Evolutionary conservation across 2,797 vertebrate species (phyloP).

Genomic region (Coregonus suidteri): DNA sequence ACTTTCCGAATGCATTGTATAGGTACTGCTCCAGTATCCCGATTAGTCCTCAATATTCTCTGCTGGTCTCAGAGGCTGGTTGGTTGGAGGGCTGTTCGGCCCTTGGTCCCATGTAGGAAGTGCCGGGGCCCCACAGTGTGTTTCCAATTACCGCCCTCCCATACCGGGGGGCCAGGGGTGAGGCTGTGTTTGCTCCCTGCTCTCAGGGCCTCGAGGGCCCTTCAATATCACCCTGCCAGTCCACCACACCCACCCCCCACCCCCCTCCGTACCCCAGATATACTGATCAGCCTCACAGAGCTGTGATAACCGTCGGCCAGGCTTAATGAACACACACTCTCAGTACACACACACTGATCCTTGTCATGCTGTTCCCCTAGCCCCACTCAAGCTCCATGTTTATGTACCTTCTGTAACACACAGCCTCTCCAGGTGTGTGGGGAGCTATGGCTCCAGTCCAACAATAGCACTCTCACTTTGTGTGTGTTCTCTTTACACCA

Average conservation of each 20-base stretch:
- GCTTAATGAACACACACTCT: conserved; percentile 26
- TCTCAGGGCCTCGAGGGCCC: not conserved
- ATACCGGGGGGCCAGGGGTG: not conserved
- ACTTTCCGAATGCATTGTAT: too few relatives aligned
- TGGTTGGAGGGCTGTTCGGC: not conserved
- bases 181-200: not conserved
- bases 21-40: too few relatives aligned
- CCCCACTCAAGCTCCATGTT: conserved; percentile 65
- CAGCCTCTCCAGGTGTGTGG: conserved; percentile 55
- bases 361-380: conserved; percentile 53
- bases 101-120: not conserved
- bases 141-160: conserved; percentile 32
- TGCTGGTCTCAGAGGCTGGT: not conserved
- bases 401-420: conserved; percentile 75
- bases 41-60: not conserved
- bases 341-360: conserved; percentile 23
- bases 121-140: conserved; percentile 3
- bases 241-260: conserved; percentile 23
- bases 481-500: conserved; percentile 25
- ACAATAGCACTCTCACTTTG: conserved; percentile 59
- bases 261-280: conserved; percentile 46
- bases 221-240: not conserved
- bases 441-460: conserved; percentile 65
- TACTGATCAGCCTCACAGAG: conserved; percentile 61
- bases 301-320: conserved; percentile 54